Percentiles rank a stretch among this genome's conserved stretches.
phyloP scores from a whole-genome alignment of 2,888 invertebrate species.

The Microctonus brassicae region DNA sequence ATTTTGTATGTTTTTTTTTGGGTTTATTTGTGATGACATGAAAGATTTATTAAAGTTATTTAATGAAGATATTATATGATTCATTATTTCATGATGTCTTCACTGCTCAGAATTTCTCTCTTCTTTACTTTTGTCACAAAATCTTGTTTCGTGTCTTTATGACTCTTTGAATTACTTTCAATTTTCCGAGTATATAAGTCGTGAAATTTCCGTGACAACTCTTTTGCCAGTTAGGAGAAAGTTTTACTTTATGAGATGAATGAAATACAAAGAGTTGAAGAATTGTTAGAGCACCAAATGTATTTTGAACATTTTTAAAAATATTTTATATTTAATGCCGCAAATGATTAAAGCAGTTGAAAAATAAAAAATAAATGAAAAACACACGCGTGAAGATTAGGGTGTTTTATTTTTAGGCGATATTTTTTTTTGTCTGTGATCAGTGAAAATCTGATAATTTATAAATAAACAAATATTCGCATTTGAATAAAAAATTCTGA shows the following conservation, averaged over 20 bases:
- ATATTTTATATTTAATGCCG: not conserved
- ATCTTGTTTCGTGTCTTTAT: constrained; percentile 16
- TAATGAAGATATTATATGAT: not conserved
- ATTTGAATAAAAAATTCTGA: too few relatives aligned
- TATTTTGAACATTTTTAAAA: not conserved
- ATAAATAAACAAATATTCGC: too few relatives aligned
- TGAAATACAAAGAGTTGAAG: not conserved
- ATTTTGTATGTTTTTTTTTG: too few relatives aligned
- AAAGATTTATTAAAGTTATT: not conserved
- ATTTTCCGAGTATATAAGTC: not conserved
- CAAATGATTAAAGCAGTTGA: not conserved
- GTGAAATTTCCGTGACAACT: constrained; percentile 5
- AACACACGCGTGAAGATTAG: too few relatives aligned
- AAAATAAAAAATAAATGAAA: too few relatives aligned
- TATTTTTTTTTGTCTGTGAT: too few relatives aligned
- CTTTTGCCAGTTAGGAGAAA: not conserved
- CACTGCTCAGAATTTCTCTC: not conserved
- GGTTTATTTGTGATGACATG: not conserved
- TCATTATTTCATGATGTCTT: not conserved
- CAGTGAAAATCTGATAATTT: too few relatives aligned
- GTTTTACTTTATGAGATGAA: not conserved
- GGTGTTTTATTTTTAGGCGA: too few relatives aligned
- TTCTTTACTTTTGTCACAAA: constrained; percentile 30
- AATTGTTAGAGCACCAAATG: not conserved
- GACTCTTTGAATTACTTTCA: constrained; percentile 5